Evolutionary conservation across 2,888 invertebrate genomes (phyloP).

Genomic region (Habrosyne pyritoides): DNA sequence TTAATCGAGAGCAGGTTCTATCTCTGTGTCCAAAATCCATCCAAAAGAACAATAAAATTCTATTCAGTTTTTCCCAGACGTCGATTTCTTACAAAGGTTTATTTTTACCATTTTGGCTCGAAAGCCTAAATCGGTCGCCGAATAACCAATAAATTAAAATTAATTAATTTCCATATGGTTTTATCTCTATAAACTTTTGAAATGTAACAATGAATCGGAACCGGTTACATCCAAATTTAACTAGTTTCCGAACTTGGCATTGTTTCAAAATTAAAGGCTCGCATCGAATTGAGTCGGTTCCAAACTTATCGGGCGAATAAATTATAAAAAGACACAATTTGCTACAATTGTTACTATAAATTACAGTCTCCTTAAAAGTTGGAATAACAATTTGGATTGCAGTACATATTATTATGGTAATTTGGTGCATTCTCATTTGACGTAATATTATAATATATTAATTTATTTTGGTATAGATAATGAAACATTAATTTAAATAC

Average conservation of each 20-base stretch:
- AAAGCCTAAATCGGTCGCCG: neutral
- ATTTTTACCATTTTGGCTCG: no score
- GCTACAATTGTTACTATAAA: neutral
- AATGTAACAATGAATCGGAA: constrained; percentile 41
- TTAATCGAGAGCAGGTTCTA: no score
- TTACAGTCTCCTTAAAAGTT: neutral
- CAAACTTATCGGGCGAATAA: constrained; percentile 31
- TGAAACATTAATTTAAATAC: no score
- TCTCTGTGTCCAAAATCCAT: no score
- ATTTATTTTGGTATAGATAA: no score
- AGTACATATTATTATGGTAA: neutral
- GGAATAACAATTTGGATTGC: neutral
- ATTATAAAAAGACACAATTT: constrained; percentile 16
- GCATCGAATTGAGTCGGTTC: constrained; percentile 32
- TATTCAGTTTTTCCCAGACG: no score
- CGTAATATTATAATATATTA: no score
- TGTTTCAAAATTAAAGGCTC: constrained; percentile 51
- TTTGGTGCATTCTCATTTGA: no score
- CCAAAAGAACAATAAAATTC: no score
- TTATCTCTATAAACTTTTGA: constrained; percentile 33
- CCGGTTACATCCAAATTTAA: constrained; percentile 50
- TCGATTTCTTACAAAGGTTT: no score
- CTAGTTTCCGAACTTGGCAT: constrained; percentile 55
- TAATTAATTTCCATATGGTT: constrained; percentile 28
- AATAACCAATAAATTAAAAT: neutral